phyloP scores from a whole-genome alignment of 2,888 invertebrate genomes.

The Drosophila mercatorum region DNA sequence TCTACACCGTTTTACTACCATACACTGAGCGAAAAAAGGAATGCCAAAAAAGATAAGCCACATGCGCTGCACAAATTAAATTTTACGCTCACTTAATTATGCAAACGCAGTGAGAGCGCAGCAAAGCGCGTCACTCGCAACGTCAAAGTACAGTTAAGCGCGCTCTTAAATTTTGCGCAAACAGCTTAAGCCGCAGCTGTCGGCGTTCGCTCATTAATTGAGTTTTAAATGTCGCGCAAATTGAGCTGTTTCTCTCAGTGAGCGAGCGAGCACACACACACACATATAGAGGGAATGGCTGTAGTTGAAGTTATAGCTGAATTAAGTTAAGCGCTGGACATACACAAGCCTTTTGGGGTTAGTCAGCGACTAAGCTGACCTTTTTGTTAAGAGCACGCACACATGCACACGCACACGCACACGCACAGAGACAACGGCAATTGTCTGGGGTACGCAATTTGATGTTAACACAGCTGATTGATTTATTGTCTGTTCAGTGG shows the following conservation, averaged over 20 bases:
- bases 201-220: conserved; percentile 14
- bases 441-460: conserved; percentile 70
- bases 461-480: conserved; percentile 79
- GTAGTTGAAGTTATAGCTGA: conserved; percentile 30
- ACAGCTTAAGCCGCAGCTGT: conserved; percentile 2
- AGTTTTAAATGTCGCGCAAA: conserved; percentile 16
- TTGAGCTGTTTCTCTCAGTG: conserved; percentile 36
- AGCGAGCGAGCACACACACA: not conserved
- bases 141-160: conserved; percentile 8
- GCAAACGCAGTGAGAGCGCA: conserved; percentile 1
- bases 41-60: conserved; percentile 14
- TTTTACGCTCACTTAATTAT: conserved; percentile 1
- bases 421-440: conserved; percentile 27
- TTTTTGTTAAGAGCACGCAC: conserved; percentile 39
- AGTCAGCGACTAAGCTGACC: conserved; percentile 44
- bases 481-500: conserved; percentile 75
- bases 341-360: conserved; percentile 26
- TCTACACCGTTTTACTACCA: conserved; percentile 41
- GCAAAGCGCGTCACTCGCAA: not conserved
- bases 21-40: conserved; percentile 42
- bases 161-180: conserved; percentile 4
- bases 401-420: conserved; percentile 1
- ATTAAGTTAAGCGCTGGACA: conserved; percentile 30
- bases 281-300: not conserved
- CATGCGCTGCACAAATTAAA: not conserved